Percentiles rank a stretch among this genome's conserved stretches.
Evolutionary conservation across 2,113 vertebrate genomes (phyloP).

Genomic region (Castor canadensis): DNA sequence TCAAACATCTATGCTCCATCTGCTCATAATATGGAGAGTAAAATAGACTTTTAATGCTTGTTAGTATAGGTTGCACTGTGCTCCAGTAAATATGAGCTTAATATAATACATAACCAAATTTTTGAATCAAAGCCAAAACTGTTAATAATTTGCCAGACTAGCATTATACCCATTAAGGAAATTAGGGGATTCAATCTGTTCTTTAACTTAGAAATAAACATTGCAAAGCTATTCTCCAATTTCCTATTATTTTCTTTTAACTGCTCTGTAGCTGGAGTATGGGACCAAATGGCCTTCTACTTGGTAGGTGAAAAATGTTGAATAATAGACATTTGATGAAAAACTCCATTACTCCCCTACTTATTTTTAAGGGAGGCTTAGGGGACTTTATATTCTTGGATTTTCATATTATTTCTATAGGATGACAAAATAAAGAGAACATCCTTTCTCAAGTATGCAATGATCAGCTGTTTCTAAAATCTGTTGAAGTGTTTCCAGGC

Average conservation of each 20-base stretch:
- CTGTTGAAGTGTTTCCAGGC: neutral
- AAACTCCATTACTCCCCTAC: neutral
- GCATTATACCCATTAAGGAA: conserved; percentile 40
- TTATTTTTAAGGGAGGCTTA: conserved; percentile 22
- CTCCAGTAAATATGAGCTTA: conserved; percentile 45
- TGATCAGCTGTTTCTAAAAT: conserved; percentile 2
- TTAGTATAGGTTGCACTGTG: conserved; percentile 24
- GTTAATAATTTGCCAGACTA: conserved; percentile 52
- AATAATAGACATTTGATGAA: conserved; percentile 14
- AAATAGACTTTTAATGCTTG: conserved; percentile 57
- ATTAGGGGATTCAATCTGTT: conserved; percentile 14
- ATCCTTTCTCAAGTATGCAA: conserved; percentile 21
- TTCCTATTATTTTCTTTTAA: conserved; percentile 65
- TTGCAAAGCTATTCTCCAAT: neutral
- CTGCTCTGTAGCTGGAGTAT: neutral
- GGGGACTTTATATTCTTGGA: neutral
- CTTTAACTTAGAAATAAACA: conserved; percentile 50
- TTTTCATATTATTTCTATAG: conserved; percentile 5
- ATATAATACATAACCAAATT: conserved; percentile 52
- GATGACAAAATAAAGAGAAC: conserved; percentile 29
- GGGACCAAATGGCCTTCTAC: neutral
- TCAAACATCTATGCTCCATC: conserved; percentile 57
- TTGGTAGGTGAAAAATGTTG: conserved; percentile 34
- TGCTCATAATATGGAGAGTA: conserved; percentile 55
- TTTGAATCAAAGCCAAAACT: conserved; percentile 57